Percentiles rank a stretch among this genome's conserved stretches.
Evolutionary conservation across 2,113 vertebrate genomes (phyloP).

Genomic region (Pagrus major): DNA sequence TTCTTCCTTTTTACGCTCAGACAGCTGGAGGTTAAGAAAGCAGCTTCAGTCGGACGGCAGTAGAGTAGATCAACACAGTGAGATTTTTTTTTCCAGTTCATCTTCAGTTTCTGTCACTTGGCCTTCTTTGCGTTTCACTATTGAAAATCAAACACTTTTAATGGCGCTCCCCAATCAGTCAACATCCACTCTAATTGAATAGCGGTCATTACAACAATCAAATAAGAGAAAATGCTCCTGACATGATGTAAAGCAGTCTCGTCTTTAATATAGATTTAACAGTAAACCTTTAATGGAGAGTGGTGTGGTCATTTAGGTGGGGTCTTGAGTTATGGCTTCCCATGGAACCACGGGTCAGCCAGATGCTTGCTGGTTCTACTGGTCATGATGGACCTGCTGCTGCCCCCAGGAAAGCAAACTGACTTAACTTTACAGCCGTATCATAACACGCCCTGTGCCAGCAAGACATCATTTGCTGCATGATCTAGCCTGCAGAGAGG

Average conservation of each 20-base stretch:
- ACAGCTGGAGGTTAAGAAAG: constrained; percentile 36
- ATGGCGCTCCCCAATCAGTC: constrained; percentile 48
- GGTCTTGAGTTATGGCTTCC: constrained; percentile 55
- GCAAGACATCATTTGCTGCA: constrained; percentile 46
- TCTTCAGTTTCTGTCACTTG: constrained; percentile 12
- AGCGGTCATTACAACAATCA: constrained; percentile 46
- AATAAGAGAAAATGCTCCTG: constrained; percentile 40
- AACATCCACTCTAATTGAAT: constrained; percentile 65
- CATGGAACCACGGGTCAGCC: constrained; percentile 67
- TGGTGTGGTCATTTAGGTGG: constrained; percentile 44
- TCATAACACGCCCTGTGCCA: constrained; percentile 40
- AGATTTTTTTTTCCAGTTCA: constrained; percentile 24
- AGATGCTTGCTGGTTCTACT: constrained; percentile 49
- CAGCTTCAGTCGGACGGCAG: constrained; percentile 12
- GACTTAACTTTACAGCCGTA: constrained; percentile 34
- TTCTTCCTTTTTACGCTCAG: constrained; percentile 14
- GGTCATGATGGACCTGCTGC: constrained; percentile 31
- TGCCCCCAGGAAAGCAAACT: constrained; percentile 5
- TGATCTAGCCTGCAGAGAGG: constrained; percentile 28
- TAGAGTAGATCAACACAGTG: constrained; percentile 5
- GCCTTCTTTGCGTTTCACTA: constrained; percentile 7
- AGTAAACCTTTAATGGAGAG: constrained; percentile 72
- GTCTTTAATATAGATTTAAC: constrained; percentile 75
- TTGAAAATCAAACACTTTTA: constrained; percentile 66
- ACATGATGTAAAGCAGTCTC: constrained; percentile 51